A percentile compares a stretch with the other conserved stretches of the same genome.
Conservation (phyloP, 1,140 invertebrate genomes). For the Pseudomyrmex sp. region DNA sequence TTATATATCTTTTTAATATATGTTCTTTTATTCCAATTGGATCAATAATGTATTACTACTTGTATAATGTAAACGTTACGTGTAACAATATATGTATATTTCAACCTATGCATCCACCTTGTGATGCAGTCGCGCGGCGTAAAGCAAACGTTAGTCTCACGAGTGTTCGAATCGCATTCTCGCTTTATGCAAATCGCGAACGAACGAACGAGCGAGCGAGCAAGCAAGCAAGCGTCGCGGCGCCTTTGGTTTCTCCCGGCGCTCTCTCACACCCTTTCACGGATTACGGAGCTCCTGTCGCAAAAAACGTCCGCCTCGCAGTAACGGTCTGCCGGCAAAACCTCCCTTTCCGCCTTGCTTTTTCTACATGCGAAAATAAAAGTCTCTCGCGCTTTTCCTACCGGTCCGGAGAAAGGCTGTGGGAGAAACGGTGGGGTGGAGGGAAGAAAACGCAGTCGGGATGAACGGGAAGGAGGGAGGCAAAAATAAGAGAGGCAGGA, state of each 20-base stretch:
- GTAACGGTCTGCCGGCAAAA: conserved; percentile 74
- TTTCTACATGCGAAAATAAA: conserved; percentile 73
- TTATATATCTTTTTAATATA: neutral
- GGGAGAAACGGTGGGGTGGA: neutral
- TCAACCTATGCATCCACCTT: neutral
- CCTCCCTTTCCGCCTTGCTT: conserved; percentile 66
- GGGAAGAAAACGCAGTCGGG: conserved; percentile 24
- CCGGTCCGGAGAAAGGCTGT: conserved; percentile 59
- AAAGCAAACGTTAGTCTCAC: conserved; percentile 21
- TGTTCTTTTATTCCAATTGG: neutral
- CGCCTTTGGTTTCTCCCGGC: conserved; percentile 57
- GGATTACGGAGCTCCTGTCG: conserved; percentile 37
- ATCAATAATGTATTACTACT: neutral
- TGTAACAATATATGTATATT: conserved; percentile 9
- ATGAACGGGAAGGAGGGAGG: conserved; percentile 41
- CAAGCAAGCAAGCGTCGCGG: conserved; percentile 34
- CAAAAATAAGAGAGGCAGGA: conserved; percentile 73
- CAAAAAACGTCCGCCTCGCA: conserved; percentile 69
- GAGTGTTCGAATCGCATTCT: conserved; percentile 32
- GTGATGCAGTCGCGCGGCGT: conserved; percentile 17
- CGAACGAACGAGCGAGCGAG: conserved; percentile 19
- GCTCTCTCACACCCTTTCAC: conserved; percentile 61
- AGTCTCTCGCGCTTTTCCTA: conserved; percentile 71
- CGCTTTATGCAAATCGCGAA: conserved; percentile 51
- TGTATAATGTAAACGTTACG: conserved; percentile 5